A percentile compares a stretch with the other conserved stretches of the same genome.
Evolutionary conservation across 2,797 vertebrate genomes (phyloP).

Genomic region (Sardinella longiceps): DNA sequence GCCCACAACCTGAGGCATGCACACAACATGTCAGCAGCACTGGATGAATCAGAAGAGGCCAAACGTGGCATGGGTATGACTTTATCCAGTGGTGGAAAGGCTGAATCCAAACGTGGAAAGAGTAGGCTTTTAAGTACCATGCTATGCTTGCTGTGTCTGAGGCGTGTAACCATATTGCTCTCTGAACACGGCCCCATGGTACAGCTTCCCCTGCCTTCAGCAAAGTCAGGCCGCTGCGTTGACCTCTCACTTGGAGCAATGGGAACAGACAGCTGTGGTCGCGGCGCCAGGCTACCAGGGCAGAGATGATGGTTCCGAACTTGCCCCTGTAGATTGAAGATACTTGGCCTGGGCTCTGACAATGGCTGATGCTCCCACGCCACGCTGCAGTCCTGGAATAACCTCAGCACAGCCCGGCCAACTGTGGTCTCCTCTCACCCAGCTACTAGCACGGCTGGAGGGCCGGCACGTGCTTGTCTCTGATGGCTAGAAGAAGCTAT

Average conservation of each 20-base stretch:
- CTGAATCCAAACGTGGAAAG: neutral
- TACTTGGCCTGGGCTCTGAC: neutral
- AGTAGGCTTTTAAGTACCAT: neutral
- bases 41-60: too few species aligned
- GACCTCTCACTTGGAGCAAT: slow-evolving; percentile 9
- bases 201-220: neutral
- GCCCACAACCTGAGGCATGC: neutral
- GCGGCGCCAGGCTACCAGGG: neutral
- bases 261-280: neutral
- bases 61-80: neutral
- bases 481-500: neutral
- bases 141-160: neutral
- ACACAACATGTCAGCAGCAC: neutral
- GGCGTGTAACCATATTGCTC: neutral
- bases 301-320: neutral
- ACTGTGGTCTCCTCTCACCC: neutral
- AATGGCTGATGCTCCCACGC: neutral
- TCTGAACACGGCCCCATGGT: neutral
- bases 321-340: neutral
- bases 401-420: neutral
- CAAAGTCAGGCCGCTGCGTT: neutral
- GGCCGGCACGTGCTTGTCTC: neutral
- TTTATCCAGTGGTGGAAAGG: too few species aligned
- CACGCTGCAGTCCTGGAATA: neutral
- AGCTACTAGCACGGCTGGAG: neutral